Percentiles rank a stretch among this genome's conserved stretches.
These are phyloP conservation scores for Pollenia griseotomentosa DNA, from an alignment of 2,888 invertebrate genomes.

Conservation along the genomic window DNA sequence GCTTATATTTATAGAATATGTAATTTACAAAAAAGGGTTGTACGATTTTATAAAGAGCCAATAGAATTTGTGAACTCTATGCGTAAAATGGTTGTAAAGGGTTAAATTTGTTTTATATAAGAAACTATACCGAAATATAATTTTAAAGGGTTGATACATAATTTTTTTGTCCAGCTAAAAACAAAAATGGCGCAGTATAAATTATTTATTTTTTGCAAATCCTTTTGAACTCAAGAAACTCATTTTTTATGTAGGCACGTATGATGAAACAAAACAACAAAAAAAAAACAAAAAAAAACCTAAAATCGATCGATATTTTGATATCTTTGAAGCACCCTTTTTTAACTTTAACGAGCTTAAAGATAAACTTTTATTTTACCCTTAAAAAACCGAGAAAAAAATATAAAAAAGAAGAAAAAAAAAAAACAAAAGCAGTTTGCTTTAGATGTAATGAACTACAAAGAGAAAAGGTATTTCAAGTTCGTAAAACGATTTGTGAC, in stretches of 20 bases:
- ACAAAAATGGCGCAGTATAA: conserved; percentile 49
- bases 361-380: conserved; percentile 60
- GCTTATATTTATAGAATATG: not conserved
- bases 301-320: conserved; percentile 38
- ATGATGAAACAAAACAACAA: conserved; percentile 32
- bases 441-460: not conserved
- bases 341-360: conserved; percentile 68
- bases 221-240: conserved; percentile 45
- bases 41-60: conserved; percentile 3
- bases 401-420: conserved; percentile 6
- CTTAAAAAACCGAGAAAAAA: conserved; percentile 37
- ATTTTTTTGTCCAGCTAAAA: not conserved
- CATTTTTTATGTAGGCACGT: conserved; percentile 45
- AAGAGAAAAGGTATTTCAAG: not conserved
- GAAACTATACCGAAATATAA: not conserved
- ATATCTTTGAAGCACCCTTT: conserved; percentile 68
- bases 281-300: too few relatives aligned
- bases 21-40: conserved; percentile 34
- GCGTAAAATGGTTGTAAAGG: conserved; percentile 28
- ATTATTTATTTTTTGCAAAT: conserved; percentile 33
- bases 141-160: conserved; percentile 46
- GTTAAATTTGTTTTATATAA: conserved; percentile 13
- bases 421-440: not conserved
- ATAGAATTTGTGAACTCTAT: conserved; percentile 14
- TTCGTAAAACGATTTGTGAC: not conserved